Evolutionary conservation across 1,140 invertebrate species (phyloP).

Genomic region (Stegodyphus dumicola): DNA sequence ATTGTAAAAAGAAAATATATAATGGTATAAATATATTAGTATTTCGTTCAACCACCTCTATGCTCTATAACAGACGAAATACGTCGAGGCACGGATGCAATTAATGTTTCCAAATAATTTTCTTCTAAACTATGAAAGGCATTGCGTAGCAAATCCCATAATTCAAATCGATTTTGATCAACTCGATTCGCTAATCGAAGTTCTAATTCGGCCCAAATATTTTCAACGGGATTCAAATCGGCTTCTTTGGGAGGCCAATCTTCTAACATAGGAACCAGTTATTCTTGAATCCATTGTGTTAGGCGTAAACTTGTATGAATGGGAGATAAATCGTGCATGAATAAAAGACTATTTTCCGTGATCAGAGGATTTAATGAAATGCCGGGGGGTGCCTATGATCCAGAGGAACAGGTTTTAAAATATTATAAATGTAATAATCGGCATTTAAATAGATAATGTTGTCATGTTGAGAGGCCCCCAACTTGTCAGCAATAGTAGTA

Average conservation of each 20-base stretch:
- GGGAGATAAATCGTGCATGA: conserved; percentile 34
- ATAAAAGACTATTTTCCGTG: not conserved
- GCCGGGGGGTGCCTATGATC: not conserved
- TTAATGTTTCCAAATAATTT: not conserved
- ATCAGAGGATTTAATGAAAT: not conserved
- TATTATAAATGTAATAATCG: not conserved
- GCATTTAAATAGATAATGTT: not conserved
- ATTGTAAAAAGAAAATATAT: no score
- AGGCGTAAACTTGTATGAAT: conserved; percentile 10
- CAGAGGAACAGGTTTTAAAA: not conserved
- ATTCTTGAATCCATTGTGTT: not conserved
- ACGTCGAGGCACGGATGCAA: not conserved
- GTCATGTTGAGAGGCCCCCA: no score
- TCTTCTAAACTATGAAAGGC: not conserved
- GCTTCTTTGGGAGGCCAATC: conserved; percentile 37
- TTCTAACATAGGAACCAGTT: not conserved
- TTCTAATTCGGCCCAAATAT: conserved; percentile 37
- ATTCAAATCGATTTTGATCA: not conserved
- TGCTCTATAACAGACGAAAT: not conserved
- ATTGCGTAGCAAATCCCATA: conserved; percentile 9
- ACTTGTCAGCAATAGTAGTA: no score
- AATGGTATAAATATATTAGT: no score
- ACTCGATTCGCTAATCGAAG: not conserved
- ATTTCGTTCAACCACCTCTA: conserved; percentile 9
- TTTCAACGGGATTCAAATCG: conserved; percentile 49